Base-by-base conservation (phyloP, 2,113 vertebrate genomes). In the Cervus canadensis region DNA sequence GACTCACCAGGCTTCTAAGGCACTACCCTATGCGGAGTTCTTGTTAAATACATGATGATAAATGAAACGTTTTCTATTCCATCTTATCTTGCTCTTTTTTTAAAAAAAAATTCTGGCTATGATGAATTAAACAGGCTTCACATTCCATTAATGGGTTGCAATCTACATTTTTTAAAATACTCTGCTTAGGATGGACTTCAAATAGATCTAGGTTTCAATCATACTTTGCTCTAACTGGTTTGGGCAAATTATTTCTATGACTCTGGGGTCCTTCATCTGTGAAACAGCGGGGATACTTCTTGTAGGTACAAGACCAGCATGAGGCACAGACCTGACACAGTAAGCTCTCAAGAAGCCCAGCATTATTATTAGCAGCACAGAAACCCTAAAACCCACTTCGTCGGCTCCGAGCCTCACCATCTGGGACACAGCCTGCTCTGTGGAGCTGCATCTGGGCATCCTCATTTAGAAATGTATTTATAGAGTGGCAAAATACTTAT, bases 361-460 rank as follows among this genome's bases (percentile, higher is more conserved):
- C n/a, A 2, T 23, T 1, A 26, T 17, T 5, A 26, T 52, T 16
- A 7, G 67, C 71, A 43, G 71, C 14, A 43, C 6, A 76, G 33
- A 64, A 62, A 79, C 54, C 0, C 81, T 14, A 2, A 48, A 16
- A 26, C 2, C 9, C 9, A 4, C 33, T 56, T 4, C 2, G 0
- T 2, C 4, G 7, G 82, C 76, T 50, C 36, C 16, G 1, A 17
- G 45, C 17, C 48, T 43, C 11, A 17, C 67, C 90, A 56, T 21
- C 36, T 78, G 60, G 81, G 45, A 40, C 52, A 12, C 87, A 23
- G 71, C 54, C 87, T 74, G 82, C 76, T 43, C 50, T 7, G 43
- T 10, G 62, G 57, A n/a, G 36, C 57, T 43, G 83, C 62, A 43
- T 40, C 62, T 13, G 40, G 23, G 62, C 8, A 16, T 1, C 84